These are phyloP conservation scores for Gavia stellata DNA, from an alignment of 2,113 vertebrate genomes.

Conservation along the genomic window DNA sequence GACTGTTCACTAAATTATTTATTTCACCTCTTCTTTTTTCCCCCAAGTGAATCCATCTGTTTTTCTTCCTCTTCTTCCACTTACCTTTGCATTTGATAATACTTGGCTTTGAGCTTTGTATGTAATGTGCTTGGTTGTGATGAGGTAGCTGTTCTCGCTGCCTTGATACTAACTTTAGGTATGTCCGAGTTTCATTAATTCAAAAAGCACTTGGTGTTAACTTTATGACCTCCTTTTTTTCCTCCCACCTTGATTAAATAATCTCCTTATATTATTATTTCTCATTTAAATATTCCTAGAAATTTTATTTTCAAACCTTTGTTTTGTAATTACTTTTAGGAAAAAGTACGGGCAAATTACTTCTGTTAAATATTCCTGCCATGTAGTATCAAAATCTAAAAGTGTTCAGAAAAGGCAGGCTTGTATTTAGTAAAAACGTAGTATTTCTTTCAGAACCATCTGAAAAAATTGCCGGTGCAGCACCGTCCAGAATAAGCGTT, in stretches of 20 bases:
- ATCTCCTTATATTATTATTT: background rate
- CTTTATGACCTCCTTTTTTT: background rate
- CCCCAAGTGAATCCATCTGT: background rate
- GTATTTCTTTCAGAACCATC: background rate
- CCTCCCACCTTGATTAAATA: background rate
- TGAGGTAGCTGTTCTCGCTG: background rate
- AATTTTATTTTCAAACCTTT: background rate
- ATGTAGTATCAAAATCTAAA: background rate
- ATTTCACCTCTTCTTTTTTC: background rate
- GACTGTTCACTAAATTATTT: background rate
- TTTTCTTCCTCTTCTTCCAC: background rate
- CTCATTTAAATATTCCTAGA: background rate
- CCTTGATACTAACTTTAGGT: background rate
- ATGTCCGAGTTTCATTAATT: background rate
- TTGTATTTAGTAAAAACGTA: background rate
- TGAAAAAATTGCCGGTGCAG: background rate
- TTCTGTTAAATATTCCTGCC: background rate
- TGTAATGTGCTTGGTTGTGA: background rate
- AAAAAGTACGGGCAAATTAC: background rate
- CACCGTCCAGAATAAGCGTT: background rate
- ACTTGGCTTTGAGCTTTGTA: background rate
- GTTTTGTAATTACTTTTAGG: background rate
- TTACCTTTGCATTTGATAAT: background rate
- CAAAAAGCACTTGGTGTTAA: background rate
- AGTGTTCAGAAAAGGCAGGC: background rate